Evolutionary conservation across 2,888 invertebrate genomes (phyloP), one percentile per base, ranked within the genome.

Genomic region (Ophraella communa): DNA sequence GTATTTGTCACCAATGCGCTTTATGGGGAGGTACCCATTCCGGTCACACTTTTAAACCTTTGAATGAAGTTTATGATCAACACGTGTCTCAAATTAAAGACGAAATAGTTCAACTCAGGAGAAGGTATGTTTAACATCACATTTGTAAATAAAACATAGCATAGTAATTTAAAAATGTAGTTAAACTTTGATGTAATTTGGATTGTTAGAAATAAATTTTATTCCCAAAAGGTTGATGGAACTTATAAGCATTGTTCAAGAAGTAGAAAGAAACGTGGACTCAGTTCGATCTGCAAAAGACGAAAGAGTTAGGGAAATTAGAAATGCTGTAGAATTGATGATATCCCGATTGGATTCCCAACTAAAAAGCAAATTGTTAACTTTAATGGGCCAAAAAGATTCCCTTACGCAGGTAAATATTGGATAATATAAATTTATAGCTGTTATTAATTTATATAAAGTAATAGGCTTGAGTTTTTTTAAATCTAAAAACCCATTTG

Each of bases 1-100:
- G 94, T 78, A 96, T 96, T 76, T 96, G 96, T 81, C 95, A 96
- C 80, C 95, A 92, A 79, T 96, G 96, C 80, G 96, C 96, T 0
- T 83, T 96, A 11, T 96, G 94, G 94, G 95, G 94, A 65, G 95
- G 95, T 53, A 93, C 91, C 5, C 96, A 96, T 83, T 91, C 94
- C 0, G 94, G 94, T 0, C 96, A 96, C 81, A 92, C 91, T 0
- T 95, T 96, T 83, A 95, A 95, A 79, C 96, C 95, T 0, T 83
- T 96, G 55, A 95, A 95, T 75, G 93, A 94, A 76, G 93, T 95
- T 45, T 96, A 96, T 77, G 93, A 95, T 71, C 92, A 92, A 76
- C 95, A 96, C 78, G 90, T 93, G 60, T 89, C 90, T 0, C 92
- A 93, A 82, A 92, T 96, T 58, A 91, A 92, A 73, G 92, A 94